Evolutionary conservation across 2,113 vertebrate species (phyloP).

Genomic region (Gallinago paraguaiae): DNA sequence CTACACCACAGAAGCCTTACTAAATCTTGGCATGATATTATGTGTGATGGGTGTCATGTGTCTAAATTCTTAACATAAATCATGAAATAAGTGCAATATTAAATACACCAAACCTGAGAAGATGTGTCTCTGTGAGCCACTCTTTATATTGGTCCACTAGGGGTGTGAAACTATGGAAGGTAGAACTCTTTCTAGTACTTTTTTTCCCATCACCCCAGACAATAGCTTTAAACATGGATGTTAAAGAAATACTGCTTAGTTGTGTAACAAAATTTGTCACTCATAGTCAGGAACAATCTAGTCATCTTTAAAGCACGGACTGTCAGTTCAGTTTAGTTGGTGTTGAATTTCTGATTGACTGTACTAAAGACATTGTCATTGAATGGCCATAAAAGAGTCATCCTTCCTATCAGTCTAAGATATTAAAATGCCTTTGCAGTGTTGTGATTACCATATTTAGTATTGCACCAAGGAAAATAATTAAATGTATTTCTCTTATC

Average conservation of each 20-base stretch:
- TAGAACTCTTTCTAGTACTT: not conserved
- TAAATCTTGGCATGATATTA: not conserved
- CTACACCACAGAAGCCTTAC: not conserved
- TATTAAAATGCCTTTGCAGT: not conserved
- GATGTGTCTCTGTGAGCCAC: not conserved
- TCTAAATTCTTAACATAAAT: not conserved
- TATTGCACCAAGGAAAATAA: not conserved
- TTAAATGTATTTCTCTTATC: not conserved
- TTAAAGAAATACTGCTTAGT: conserved; percentile 26
- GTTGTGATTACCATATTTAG: not conserved
- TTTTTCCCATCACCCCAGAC: not conserved
- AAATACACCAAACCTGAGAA: not conserved
- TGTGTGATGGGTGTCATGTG: not conserved
- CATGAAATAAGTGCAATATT: not conserved
- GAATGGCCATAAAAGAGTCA: not conserved
- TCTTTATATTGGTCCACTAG: not conserved
- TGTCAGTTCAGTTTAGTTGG: conserved; percentile 9
- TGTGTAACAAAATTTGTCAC: conserved; percentile 34
- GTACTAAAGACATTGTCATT: not conserved
- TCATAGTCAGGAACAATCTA: conserved; percentile 25
- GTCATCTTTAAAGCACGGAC: not conserved
- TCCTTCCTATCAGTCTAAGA: not conserved
- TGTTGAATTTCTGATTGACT: not conserved
- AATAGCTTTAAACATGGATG: not conserved
- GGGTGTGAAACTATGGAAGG: not conserved